Evolutionary conservation across 1,140 invertebrate genomes (phyloP).

Genomic region (Trichonephila clavipes): DNA sequence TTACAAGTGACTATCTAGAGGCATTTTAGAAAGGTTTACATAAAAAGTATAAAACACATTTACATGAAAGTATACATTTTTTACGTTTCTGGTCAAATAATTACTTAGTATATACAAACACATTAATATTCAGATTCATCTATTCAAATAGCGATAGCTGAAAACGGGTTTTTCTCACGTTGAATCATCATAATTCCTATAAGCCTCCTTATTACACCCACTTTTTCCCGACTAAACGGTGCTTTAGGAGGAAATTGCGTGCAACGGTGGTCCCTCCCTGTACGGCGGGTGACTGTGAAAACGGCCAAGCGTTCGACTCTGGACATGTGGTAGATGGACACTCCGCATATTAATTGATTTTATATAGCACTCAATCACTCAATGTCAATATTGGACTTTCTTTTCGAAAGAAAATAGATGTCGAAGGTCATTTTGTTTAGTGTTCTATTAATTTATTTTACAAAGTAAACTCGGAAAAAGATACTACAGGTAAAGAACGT

Average conservation of each 20-base stretch:
- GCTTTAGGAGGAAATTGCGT: slow-evolving; percentile 38
- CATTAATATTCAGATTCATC: neutral
- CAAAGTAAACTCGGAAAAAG: too few relatives aligned
- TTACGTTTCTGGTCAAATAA: too few relatives aligned
- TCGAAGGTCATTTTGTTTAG: too few relatives aligned
- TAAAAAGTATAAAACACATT: too few relatives aligned
- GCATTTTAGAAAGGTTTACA: too few relatives aligned
- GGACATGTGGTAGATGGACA: neutral
- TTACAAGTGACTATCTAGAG: too few relatives aligned
- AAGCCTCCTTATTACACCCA: neutral
- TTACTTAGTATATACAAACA: too few relatives aligned
- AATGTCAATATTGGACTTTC: neutral
- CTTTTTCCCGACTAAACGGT: neutral
- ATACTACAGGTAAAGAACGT: too few relatives aligned
- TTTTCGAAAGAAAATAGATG: neutral
- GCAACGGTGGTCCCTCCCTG: slow-evolving; percentile 12
- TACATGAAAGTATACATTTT: too few relatives aligned
- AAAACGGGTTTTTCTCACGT: neutral
- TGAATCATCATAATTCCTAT: neutral
- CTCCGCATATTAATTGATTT: slow-evolving; percentile 14
- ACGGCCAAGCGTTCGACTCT: neutral
- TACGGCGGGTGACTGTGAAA: neutral
- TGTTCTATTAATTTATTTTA: too few relatives aligned
- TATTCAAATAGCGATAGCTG: neutral
- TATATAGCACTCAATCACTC: neutral